These are phyloP conservation scores for Xenops minutus DNA, from an alignment of 2,797 vertebrate genomes.

Conservation along the genomic window DNA sequence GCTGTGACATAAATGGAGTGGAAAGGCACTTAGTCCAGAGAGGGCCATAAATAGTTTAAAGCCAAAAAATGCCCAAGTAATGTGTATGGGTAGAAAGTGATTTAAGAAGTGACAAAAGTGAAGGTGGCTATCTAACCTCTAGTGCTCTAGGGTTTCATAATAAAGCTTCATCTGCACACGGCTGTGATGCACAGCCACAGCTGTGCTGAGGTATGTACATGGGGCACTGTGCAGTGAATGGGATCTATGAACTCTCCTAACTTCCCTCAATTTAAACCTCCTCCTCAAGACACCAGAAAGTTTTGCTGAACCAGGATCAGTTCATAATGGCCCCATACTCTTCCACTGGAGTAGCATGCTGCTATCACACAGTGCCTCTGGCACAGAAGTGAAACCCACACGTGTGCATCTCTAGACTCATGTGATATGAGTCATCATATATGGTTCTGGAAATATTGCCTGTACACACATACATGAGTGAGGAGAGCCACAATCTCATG, in stretches of 20 bases:
- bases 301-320: background rate
- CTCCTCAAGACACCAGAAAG: background rate
- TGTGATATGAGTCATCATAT: too few species aligned
- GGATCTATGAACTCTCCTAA: background rate
- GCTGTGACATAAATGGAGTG: constrained; percentile 38
- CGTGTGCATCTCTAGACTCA: rapidly evolving
- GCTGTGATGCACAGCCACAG: background rate
- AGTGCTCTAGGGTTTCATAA: background rate
- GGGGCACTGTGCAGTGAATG: background rate
- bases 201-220: rapidly evolving
- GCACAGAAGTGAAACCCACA: background rate
- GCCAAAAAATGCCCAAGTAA: background rate
- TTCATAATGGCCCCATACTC: rapidly evolving
- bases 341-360: background rate
- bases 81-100: background rate
- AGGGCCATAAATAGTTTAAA: constrained; percentile 1
- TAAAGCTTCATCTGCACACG: background rate
- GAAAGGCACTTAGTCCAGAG: constrained; percentile 38
- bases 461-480: rapidly evolving
- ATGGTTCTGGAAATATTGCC: background rate
- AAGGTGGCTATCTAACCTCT: background rate
- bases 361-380: rapidly evolving
- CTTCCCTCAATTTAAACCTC: background rate
- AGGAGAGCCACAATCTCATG: background rate
- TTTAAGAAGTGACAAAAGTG: background rate